Evolutionary conservation across 2,113 vertebrate genomes (phyloP), one percentile per base, ranked within the genome.

Genomic region (Turnix velox): DNA sequence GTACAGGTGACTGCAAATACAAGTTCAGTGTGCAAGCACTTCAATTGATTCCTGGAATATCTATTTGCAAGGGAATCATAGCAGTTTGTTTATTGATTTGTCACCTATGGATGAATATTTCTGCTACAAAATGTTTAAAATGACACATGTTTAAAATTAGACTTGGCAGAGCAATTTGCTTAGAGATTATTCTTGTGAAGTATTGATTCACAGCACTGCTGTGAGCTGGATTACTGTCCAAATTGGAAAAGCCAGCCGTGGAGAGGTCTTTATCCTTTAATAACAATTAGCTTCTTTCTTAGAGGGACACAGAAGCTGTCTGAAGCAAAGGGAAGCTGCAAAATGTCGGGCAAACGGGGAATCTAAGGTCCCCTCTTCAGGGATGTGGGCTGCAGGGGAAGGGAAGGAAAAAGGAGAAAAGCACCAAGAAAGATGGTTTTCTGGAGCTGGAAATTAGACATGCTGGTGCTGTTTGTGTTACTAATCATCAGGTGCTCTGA

Each of bases 251-350:
- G 98, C 98, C 98, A 98, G 98, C 96, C 96, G 97, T 95, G 96
- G 97, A 97, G 97, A 98, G 92, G 97, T 97, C 97, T 98, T 98
- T 98, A 99, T 98, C 98, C 98, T 96, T 98, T 99, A 98, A 99
- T 99, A 98, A 97, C 97, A 96, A 98, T 98, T 97, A 97, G 96
- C 97, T 96, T 94, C 94, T 98, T 97, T 98, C 97, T 96, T 97
- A 96, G 97, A 97, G 97, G 94, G 95, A 97, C 96, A 87, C 74
- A 77, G n/a, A n/a, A n/a, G 92, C 94, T 95, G 92, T 93, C 92
- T 57, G 96, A 87, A 96, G 96, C 88, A 92, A 94, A 88, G 84
- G 95, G 91, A 84, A 91, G 91, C 94, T 28, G 27, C 74, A 96
- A 96, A 90, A 95, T 95, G 90, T 94, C 48, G 45, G 94, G 54